Evolutionary conservation across 2,888 invertebrate genomes (phyloP).

Genomic region (Drosophila vallismaia): DNA sequence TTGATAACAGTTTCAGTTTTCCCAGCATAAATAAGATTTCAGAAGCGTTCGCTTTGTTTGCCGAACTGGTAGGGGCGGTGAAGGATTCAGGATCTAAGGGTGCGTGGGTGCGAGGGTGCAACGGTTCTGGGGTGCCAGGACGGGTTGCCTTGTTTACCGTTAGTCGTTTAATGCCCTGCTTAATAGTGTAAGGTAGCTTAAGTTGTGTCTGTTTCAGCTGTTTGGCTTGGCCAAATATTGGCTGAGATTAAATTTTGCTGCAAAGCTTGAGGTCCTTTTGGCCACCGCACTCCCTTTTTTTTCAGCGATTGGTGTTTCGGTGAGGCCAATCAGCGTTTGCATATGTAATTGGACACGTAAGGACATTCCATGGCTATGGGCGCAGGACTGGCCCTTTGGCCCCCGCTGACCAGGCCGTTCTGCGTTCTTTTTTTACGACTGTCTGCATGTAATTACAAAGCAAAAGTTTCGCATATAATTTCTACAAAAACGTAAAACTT

Average conservation of each 20-base stretch:
- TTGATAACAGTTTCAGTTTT: conserved; percentile 70
- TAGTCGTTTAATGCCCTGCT: conserved; percentile 62
- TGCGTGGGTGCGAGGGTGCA: neutral
- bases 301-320: neutral
- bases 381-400: conserved; percentile 6
- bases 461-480: conserved; percentile 72
- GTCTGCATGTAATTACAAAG: conserved; percentile 73
- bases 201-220: conserved; percentile 57
- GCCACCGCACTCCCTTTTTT: neutral
- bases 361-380: conserved; percentile 19
- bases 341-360: conserved; percentile 39
- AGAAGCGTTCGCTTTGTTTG: conserved; percentile 41
- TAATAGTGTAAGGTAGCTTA: conserved; percentile 61
- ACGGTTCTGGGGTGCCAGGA: neutral
- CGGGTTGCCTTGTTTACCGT: conserved; percentile 56
- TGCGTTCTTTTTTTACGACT: neutral
- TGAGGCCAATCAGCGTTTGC: conserved; percentile 33
- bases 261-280: conserved; percentile 21
- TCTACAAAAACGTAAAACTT: conserved; percentile 68
- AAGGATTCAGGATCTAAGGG: neutral
- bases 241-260: conserved; percentile 51
- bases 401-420: conserved; percentile 1
- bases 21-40: conserved; percentile 70
- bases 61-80: neutral
- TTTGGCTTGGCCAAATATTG: conserved; percentile 61